Conservation (phyloP, 2,113 vertebrate genomes). For the Vombatus ursinus region DNA sequence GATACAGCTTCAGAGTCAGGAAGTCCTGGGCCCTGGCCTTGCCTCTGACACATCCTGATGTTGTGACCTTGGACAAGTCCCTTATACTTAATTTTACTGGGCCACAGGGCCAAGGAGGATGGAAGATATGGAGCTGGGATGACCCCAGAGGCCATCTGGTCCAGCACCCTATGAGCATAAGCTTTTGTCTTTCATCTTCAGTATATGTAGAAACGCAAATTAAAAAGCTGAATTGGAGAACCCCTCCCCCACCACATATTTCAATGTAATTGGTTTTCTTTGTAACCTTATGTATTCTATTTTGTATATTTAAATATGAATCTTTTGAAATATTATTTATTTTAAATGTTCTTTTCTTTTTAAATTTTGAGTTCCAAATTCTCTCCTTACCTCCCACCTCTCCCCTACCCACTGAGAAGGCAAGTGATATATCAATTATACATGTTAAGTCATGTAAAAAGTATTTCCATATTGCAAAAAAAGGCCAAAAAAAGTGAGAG, state of each 20-base stretch:
- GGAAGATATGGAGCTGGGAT: no score
- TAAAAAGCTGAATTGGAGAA: no score
- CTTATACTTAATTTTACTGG: background rate
- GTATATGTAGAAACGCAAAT: background rate
- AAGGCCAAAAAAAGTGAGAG: background rate
- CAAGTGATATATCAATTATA: background rate
- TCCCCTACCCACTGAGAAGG: background rate
- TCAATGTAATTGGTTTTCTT: background rate
- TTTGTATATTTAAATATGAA: background rate
- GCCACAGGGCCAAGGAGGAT: background rate
- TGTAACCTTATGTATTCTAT: background rate
- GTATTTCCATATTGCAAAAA: background rate
- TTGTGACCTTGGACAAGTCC: background rate
- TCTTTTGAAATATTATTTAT: background rate
- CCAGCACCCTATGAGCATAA: background rate
- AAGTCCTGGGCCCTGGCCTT: background rate
- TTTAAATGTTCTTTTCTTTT: background rate
- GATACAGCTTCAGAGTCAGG: background rate
- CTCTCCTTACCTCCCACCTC: background rate
- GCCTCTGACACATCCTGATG: background rate
- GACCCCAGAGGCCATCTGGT: background rate
- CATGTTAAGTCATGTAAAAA: background rate
- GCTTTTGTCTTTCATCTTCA: background rate
- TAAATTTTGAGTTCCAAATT: background rate
- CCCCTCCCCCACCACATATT: background rate